phyloP scores from a whole-genome alignment of 2,888 invertebrate genomes.

The Drosophila nigricruria region DNA sequence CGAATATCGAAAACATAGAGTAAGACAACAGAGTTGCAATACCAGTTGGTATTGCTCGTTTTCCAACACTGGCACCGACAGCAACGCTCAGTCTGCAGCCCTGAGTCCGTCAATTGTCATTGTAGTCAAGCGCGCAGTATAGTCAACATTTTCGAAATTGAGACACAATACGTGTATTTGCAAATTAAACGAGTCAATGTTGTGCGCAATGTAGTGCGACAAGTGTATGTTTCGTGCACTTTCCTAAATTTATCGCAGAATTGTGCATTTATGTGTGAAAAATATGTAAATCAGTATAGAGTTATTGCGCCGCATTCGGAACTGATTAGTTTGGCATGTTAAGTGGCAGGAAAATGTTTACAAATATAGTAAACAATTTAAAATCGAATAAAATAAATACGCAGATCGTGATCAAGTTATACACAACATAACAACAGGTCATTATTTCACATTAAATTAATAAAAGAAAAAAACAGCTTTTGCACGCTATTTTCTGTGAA shows the following conservation, averaged over 20 bases:
- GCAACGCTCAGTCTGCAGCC: slow-evolving; percentile 27
- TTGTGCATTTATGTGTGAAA: slow-evolving; percentile 4
- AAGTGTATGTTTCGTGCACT: background rate
- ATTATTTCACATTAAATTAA: background rate
- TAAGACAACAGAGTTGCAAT: slow-evolving; percentile 13
- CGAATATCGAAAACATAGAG: background rate
- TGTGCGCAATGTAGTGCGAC: background rate
- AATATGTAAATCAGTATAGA: slow-evolving; percentile 19
- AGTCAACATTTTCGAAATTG: slow-evolving; percentile 43
- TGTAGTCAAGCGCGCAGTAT: slow-evolving; percentile 46
- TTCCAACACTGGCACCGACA: slow-evolving; percentile 27
- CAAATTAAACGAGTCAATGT: background rate
- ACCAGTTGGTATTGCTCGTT: background rate
- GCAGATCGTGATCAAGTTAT: background rate
- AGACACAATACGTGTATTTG: slow-evolving; percentile 3
- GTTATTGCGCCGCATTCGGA: slow-evolving; percentile 17
- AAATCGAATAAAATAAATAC: background rate
- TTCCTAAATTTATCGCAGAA: background rate
- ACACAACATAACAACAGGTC: background rate
- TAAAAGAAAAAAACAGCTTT: background rate
- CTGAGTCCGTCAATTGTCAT: slow-evolving; percentile 28
- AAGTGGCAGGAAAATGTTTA: background rate
- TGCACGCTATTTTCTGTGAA: background rate
- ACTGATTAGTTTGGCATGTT: slow-evolving; percentile 21
- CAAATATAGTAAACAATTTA: background rate